Evolutionary conservation across 2,888 invertebrate genomes (phyloP).

Genomic region (Bembecia ichneumoniformis): DNA sequence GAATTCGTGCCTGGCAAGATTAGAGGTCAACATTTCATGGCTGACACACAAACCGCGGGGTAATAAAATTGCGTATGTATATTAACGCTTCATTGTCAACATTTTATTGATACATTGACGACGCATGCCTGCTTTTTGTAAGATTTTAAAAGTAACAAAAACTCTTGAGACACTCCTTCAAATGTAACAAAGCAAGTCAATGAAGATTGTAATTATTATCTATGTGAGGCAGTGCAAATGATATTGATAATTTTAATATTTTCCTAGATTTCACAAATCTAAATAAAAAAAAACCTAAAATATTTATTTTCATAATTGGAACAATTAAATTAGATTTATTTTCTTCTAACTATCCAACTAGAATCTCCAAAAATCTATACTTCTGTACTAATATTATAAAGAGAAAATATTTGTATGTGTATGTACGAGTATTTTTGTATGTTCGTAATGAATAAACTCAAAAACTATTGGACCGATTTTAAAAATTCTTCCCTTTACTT

Average conservation of each 20-base stretch:
- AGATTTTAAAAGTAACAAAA: no score
- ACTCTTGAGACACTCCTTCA: no score
- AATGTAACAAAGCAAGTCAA: no score
- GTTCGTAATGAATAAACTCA: neutral
- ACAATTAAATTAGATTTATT: no score
- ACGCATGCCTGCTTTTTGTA: neutral
- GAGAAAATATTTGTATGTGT: neutral
- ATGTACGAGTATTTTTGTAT: no score
- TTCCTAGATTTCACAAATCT: no score
- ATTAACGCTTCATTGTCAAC: neutral
- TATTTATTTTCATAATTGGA: no score
- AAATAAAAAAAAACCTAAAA: no score
- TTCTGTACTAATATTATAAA: neutral
- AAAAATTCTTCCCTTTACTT: neutral
- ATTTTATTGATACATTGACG: neutral
- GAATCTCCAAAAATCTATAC: neutral
- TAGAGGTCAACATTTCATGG: conserved; percentile 75
- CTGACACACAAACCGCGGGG: conserved; percentile 89
- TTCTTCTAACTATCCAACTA: no score
- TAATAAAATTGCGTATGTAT: conserved; percentile 30
- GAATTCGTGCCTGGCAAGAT: conserved; percentile 78
- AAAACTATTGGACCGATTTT: neutral
- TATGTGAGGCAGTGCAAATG: no score
- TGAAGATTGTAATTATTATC: no score
- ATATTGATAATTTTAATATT: no score